Percentiles rank a stretch among this genome's conserved stretches.
These are phyloP conservation scores for Mimachlamys varia DNA, from an alignment of 2,888 invertebrate genomes.

Conservation along the genomic window DNA sequence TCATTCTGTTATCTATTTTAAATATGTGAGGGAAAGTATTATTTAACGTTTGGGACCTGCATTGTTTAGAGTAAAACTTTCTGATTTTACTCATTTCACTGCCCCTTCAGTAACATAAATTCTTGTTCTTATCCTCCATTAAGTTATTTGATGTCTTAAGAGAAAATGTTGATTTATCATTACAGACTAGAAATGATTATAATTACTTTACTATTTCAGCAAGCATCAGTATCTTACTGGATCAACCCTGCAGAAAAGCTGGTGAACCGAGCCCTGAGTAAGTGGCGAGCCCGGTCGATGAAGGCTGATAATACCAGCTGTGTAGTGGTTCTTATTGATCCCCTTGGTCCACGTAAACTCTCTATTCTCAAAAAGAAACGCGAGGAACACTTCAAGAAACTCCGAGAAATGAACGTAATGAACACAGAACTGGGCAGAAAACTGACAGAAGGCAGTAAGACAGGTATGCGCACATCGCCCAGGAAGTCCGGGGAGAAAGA, in stretches of 20 bases:
- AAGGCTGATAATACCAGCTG: slow-evolving; percentile 98
- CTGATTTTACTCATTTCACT: too few species aligned
- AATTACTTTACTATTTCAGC: slow-evolving; percentile 60
- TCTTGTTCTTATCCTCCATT: too few species aligned
- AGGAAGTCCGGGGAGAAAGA: slow-evolving; percentile 46
- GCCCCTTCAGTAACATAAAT: too few species aligned
- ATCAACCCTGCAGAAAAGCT: slow-evolving; percentile 95
- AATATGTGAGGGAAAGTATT: too few species aligned
- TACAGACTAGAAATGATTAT: background rate
- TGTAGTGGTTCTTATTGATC: slow-evolving; percentile 95
- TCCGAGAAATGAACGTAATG: slow-evolving; percentile 19
- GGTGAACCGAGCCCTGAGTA: slow-evolving; percentile 91
- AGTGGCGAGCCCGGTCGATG: slow-evolving; percentile 92
- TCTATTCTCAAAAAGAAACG: slow-evolving; percentile 72
- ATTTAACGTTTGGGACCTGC: too few species aligned
- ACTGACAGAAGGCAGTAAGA: slow-evolving; percentile 38
- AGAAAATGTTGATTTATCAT: background rate
- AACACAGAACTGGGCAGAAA: slow-evolving; percentile 39
- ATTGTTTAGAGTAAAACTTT: too few species aligned
- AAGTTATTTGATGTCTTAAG: too few species aligned
- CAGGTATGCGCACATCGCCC: slow-evolving; percentile 45
- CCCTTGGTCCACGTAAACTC: slow-evolving; percentile 86
- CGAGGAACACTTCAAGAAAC: slow-evolving; percentile 60
- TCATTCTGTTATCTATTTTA: too few species aligned
- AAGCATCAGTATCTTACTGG: slow-evolving; percentile 76